A percentile compares a stretch with the other conserved stretches of the same genome.
These are phyloP conservation scores for Delichon dasypus DNA, from an alignment of 2,797 vertebrate species.

Conservation along the genomic window DNA sequence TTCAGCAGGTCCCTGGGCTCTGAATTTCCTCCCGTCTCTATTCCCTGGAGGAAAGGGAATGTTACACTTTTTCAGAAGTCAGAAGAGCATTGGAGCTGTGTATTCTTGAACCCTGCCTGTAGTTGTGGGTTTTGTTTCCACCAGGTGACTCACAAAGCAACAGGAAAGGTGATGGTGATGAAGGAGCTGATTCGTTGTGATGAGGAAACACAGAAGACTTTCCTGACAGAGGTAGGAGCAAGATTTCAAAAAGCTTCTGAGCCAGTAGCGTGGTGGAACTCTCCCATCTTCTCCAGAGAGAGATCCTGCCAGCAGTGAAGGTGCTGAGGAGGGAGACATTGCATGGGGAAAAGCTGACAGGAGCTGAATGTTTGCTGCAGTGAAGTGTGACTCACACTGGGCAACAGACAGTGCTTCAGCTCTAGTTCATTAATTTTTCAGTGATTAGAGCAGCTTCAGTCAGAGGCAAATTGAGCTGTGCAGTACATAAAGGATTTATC, in stretches of 20 bases:
- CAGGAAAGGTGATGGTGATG: constrained; percentile 97
- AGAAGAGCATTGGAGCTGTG: background rate
- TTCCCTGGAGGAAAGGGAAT: background rate
- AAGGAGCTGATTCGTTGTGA: constrained; percentile 95
- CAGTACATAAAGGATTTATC: constrained; percentile 24
- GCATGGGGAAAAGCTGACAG: background rate
- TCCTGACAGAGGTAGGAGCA: constrained; percentile 88
- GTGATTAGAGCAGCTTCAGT: constrained; percentile 26
- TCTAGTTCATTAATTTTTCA: constrained; percentile 64
- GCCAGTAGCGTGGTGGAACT: background rate
- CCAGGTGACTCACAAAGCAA: constrained; percentile 93
- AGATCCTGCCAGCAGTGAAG: background rate
- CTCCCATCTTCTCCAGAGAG: background rate
- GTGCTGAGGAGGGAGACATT: background rate
- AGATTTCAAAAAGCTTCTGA: background rate
- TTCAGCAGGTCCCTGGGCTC: background rate
- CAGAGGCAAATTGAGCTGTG: constrained; percentile 30
- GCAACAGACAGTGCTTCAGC: background rate
- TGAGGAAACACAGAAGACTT: constrained; percentile 94
- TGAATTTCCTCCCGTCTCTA: background rate
- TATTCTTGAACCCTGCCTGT: background rate
- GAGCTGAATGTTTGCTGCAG: constrained; percentile 16
- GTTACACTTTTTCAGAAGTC: background rate
- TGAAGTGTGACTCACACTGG: constrained; percentile 21
- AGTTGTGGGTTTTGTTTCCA: constrained; percentile 23